Evolutionary conservation across 2,113 vertebrate genomes (phyloP), one percentile per base, ranked within the genome.

Genomic region (Deroptyus accipitrinus): DNA sequence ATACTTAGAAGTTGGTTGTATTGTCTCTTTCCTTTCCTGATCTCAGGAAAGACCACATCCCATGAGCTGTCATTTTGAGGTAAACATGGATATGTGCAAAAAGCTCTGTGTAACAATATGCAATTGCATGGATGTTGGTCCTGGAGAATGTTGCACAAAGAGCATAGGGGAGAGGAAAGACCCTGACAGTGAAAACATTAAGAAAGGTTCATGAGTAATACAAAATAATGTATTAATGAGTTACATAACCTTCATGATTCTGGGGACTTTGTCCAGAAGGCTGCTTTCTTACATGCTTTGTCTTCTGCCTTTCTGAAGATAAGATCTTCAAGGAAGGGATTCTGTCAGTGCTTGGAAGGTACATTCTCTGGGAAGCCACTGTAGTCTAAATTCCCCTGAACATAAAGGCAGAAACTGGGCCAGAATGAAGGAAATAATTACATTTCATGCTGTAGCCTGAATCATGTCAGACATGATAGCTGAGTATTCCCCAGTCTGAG

Each of bases 81-180:
- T 27, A 28, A 64, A 6, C 1, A 11, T 9, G 3, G 9, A 12
- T n/a, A 2, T 46, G 7, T 83, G 30, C 15, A 83, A 55, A 69
- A 78, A n/a, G 3, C 8, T 8, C 33, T 27, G 28, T 16, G 13
- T 27, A 46, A 49, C 13, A 17, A 23, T 0, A 5, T n/a, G 9
- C 23, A 79, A 14, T 11, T n/a, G 24, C 33, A 31, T 33, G 30
- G 15, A 11, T 31, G 30, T 25, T 8, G 4, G 18, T 51, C 35
- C 31, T 74, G 19, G 13, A 88, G 33, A 51, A 30, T 28, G 7
- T 22, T 62, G 10, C 52, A 10, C 20, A 37, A 12, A 75, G n/a
- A n/a, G 8, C 28, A 4, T 13, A 55, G 10, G 6, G 10, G 4
- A 52, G 11, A 44, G 7, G n/a, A 79, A 68, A n/a, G 11, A 9